Percentiles rank a stretch among this genome's conserved stretches.
These are phyloP conservation scores for Bombus confusus DNA, from an alignment of 1,140 invertebrate species.

Conservation along the genomic window DNA sequence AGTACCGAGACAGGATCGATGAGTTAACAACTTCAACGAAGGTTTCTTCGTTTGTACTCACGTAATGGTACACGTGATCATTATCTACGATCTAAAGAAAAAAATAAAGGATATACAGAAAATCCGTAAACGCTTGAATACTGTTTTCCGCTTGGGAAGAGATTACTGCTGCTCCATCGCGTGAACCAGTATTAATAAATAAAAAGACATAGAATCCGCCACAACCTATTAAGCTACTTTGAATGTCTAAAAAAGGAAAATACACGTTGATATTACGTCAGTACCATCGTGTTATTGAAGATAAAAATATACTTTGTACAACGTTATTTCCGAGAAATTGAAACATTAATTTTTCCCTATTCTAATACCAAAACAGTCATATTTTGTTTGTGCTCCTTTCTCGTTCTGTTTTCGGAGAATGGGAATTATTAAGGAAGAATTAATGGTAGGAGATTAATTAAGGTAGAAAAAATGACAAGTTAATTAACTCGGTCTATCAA, in stretches of 20 bases:
- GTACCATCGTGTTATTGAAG: not conserved
- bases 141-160: not conserved
- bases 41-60: slow-evolving; percentile 6
- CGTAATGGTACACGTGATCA: slow-evolving; percentile 28
- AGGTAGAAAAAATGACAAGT: not conserved
- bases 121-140: not conserved
- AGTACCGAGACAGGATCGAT: not conserved
- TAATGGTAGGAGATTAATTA: no score
- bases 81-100: slow-evolving; percentile 16
- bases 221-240: not conserved
- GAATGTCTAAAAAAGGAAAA: not conserved
- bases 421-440: no score
- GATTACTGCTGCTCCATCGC: not conserved
- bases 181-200: not conserved
- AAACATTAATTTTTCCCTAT: not conserved
- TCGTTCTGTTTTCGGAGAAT: no score
- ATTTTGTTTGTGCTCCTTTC: not conserved
- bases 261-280: not conserved
- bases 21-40: slow-evolving; percentile 27
- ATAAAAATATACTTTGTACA: not conserved
- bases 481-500: not conserved
- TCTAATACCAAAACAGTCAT: no score
- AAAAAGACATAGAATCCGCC: not conserved
- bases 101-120: not conserved
- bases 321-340: not conserved